Conservation (phyloP, 2,797 vertebrate genomes). For the Scleropages formosus region DNA sequence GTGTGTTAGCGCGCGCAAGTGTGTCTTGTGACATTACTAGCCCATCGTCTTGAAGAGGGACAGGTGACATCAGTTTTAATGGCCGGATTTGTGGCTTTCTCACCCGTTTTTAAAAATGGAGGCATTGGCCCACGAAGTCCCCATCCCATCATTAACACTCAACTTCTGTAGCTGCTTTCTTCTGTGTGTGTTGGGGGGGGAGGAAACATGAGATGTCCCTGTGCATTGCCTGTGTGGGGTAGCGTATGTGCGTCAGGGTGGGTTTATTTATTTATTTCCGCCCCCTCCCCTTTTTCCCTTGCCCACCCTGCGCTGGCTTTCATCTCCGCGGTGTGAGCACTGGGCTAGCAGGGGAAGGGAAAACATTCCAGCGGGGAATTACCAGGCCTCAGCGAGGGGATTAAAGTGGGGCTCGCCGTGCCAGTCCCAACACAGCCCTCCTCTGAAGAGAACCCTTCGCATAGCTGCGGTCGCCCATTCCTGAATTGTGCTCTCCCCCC, state of each 20-base stretch:
- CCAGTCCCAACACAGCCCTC: slow-evolving; percentile 23
- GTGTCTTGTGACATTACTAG: too few species aligned
- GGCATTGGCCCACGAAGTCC: too few species aligned
- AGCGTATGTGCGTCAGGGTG: not conserved
- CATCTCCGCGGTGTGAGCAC: slow-evolving; percentile 5
- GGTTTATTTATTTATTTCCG: slow-evolving; percentile 9
- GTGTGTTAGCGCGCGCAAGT: too few species aligned
- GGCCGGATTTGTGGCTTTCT: too few species aligned
- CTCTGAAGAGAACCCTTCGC: slow-evolving; percentile 26
- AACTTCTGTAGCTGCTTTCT: slow-evolving; percentile 35
- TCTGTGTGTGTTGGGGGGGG: slow-evolving; percentile 19
- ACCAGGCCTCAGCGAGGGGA: slow-evolving; percentile 17
- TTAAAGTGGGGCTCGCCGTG: slow-evolving; percentile 18
- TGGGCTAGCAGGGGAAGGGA: slow-evolving; percentile 1
- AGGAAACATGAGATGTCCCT: not conserved
- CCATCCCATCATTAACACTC: too few species aligned
- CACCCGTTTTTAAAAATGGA: too few species aligned
- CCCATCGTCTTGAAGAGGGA: too few species aligned
- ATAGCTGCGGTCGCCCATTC: slow-evolving; percentile 28
- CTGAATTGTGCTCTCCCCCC: not conserved
- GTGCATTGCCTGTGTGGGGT: slow-evolving; percentile 11
- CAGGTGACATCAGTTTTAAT: too few species aligned
- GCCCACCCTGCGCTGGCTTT: slow-evolving; percentile 10
- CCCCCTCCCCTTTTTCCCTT: too few species aligned
- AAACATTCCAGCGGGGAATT: slow-evolving; percentile 32